Conservation (phyloP, 2,113 vertebrate genomes). For the Actenoides lindsayi region DNA sequence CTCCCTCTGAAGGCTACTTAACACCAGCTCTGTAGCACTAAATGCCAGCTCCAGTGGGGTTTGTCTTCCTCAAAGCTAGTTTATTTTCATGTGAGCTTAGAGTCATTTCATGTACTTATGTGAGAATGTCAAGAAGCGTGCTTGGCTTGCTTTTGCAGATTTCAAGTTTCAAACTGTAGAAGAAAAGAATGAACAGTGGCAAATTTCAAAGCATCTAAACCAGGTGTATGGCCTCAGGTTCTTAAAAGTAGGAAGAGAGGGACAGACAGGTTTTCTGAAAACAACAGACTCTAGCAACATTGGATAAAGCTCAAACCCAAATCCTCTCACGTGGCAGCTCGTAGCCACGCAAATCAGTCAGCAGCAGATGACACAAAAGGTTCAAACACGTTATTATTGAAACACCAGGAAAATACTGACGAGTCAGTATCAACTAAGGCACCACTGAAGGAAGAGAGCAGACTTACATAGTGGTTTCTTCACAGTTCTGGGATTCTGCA, state of each 20-base stretch:
- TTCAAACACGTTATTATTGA: neutral
- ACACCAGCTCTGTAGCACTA: neutral
- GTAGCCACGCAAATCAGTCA: neutral
- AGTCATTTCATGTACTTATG: neutral
- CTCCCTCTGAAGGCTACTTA: neutral
- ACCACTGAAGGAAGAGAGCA: neutral
- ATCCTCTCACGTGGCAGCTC: neutral
- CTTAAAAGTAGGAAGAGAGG: neutral
- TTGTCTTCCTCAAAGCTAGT: neutral
- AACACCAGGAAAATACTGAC: neutral
- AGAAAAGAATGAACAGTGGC: neutral
- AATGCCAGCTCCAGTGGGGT: neutral
- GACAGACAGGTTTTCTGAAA: neutral
- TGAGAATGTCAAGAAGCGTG: neutral
- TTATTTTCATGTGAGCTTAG: neutral
- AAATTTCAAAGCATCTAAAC: neutral
- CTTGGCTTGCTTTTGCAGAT: neutral
- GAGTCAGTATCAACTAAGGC: neutral
- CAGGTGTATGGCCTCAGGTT: neutral
- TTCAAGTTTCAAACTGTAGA: neutral
- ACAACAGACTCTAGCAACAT: neutral
- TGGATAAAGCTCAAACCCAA: neutral
- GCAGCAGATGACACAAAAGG: neutral
- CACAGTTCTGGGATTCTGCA: conserved; percentile 76
- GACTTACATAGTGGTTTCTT: conserved; percentile 85